Percentiles rank a stretch among this genome's conserved stretches.
These are phyloP conservation scores for Myocastor coypus DNA, from an alignment of 2,113 vertebrate genomes.

Conservation along the genomic window DNA sequence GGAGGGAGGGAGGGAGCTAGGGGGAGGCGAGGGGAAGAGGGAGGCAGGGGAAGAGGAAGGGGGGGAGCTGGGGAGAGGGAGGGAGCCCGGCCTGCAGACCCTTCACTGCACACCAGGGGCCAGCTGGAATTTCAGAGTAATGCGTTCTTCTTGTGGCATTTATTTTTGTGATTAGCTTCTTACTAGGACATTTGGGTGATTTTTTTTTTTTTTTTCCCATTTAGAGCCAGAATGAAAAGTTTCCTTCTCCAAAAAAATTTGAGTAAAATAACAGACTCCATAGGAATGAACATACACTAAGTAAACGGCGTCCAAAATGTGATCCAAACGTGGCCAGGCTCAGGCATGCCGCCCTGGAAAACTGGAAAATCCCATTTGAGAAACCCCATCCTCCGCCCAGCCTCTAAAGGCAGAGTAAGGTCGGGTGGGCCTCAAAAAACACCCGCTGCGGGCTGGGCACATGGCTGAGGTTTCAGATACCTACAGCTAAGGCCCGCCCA, in stretches of 20 bases:
- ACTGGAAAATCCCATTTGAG: neutral
- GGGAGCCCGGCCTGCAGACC: fast-evolving
- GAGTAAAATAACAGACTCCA: neutral
- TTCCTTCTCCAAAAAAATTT: constrained; percentile 14
- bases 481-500: neutral
- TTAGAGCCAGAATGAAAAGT: neutral
- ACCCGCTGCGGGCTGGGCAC: fast-evolving
- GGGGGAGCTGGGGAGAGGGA: neutral
- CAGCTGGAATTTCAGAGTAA: neutral
- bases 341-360: neutral
- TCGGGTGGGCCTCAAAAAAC: no score
- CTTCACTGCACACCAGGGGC: neutral
- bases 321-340: neutral
- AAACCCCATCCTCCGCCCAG: neutral
- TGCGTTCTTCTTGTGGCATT: neutral
- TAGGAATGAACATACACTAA: neutral
- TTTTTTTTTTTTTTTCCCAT: no score
- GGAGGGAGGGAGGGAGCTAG: no score
- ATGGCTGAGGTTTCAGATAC: neutral
- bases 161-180: neutral
- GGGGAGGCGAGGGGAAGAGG: no score
- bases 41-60: neutral
- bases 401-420: neutral
- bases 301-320: neutral
- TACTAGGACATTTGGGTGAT: neutral